Conservation (phyloP, 2,888 invertebrate species). For the Agrochola lota region DNA sequence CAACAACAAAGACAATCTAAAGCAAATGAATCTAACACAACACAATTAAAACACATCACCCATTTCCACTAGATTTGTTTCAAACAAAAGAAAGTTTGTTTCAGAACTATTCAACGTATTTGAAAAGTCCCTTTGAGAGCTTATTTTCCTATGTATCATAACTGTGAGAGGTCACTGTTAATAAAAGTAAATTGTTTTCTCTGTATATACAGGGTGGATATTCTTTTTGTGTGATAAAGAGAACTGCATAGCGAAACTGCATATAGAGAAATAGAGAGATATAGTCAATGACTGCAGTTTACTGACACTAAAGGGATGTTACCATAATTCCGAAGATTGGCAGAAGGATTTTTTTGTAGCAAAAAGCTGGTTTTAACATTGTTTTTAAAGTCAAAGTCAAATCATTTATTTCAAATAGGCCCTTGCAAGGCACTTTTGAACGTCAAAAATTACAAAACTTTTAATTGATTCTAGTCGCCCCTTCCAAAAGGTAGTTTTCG, state of each 20-base stretch:
- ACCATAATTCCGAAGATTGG: background rate
- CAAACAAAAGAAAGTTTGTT: constrained; percentile 27
- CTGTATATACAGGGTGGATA: background rate
- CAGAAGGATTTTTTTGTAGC: background rate
- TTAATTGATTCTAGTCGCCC: no score
- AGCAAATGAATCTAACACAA: background rate
- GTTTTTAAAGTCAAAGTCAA: no score
- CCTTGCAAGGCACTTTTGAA: no score
- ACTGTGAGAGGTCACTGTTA: background rate
- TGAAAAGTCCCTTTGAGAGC: constrained; percentile 35
- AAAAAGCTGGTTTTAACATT: background rate
- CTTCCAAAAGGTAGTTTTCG: no score
- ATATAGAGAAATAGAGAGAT: background rate
- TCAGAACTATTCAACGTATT: constrained; percentile 41
- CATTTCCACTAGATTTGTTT: constrained; percentile 26
- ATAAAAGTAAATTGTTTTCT: constrained; percentile 26
- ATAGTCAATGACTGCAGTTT: background rate
- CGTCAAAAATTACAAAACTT: no score
- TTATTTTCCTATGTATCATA: constrained; percentile 27
- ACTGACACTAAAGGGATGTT: background rate
- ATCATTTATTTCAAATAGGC: no score
- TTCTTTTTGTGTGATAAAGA: background rate
- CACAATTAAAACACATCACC: background rate
- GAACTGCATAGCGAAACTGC: background rate
- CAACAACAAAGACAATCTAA: background rate